These are phyloP conservation scores for Brachionus paranguensis DNA, from an alignment of 1,140 invertebrate genomes.

Conservation along the genomic window DNA sequence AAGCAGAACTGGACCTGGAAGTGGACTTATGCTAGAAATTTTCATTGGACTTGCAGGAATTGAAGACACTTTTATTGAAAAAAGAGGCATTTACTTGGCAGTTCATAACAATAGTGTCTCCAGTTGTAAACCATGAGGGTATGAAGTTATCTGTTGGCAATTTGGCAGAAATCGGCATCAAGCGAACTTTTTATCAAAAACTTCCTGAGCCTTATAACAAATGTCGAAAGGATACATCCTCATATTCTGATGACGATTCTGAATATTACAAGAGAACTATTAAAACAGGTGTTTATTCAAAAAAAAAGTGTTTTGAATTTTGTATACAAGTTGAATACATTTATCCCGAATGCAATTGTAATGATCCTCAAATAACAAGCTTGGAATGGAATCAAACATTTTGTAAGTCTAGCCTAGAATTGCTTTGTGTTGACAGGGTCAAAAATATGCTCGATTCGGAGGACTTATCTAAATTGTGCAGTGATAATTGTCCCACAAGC, in stretches of 20 bases:
- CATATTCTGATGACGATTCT: not conserved
- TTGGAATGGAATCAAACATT: not conserved
- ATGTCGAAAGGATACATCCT: not conserved
- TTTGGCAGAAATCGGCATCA: not conserved
- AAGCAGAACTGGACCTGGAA: not conserved
- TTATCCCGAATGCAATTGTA: not conserved
- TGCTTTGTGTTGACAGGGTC: not conserved
- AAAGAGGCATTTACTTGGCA: not conserved
- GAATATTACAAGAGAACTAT: not conserved
- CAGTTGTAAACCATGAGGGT: not conserved
- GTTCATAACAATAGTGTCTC: not conserved
- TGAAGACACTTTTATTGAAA: not conserved
- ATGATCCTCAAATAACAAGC: not conserved
- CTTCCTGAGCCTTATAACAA: not conserved
- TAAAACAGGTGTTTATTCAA: not conserved
- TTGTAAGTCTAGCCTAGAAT: not conserved
- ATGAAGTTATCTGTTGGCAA: not conserved
- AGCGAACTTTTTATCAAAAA: not conserved
- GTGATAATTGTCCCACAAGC: not conserved
- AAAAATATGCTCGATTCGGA: not conserved
- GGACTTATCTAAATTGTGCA: not conserved
- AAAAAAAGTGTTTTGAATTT: not conserved
- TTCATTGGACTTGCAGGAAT: not conserved
- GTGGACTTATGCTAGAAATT: not conserved
- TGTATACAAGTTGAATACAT: not conserved